Evolutionary conservation across 2,113 vertebrate species (phyloP).

Genomic region (Excalfactoria chinensis): DNA sequence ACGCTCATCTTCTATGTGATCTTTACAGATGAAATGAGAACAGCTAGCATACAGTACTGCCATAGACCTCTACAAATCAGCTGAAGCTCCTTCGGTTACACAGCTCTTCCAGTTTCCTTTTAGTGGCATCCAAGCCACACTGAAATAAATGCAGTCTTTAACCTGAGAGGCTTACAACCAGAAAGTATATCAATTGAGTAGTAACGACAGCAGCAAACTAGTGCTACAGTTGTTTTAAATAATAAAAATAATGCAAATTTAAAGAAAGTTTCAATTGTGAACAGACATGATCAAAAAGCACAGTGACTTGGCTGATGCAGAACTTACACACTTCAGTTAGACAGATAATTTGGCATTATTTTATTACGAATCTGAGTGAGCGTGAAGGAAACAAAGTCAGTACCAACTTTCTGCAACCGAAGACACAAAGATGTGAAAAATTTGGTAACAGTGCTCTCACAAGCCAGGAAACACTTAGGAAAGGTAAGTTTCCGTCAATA

Average conservation of each 20-base stretch:
- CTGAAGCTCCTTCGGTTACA: neutral
- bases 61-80: neutral
- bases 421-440: slow-evolving; percentile 70
- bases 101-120: neutral
- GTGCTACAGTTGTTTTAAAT: slow-evolving; percentile 44
- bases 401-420: slow-evolving; percentile 75
- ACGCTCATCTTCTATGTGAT: neutral
- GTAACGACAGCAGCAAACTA: slow-evolving; percentile 31
- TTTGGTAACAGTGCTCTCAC: slow-evolving; percentile 68
- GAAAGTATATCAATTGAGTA: slow-evolving; percentile 10
- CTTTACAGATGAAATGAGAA: neutral
- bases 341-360: slow-evolving; percentile 79
- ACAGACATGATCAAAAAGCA: slow-evolving; percentile 53
- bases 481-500: slow-evolving; percentile 68
- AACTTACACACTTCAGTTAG: slow-evolving; percentile 71
- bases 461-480: slow-evolving; percentile 70
- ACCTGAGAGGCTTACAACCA: slow-evolving; percentile 66
- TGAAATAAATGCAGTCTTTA: neutral
- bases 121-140: neutral
- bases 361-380: slow-evolving; percentile 78
- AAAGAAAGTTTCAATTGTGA: slow-evolving; percentile 44
- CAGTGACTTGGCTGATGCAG: slow-evolving; percentile 38
- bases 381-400: slow-evolving; percentile 74
- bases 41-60: neutral
- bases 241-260: neutral